A percentile compares a stretch with the other conserved stretches of the same genome.
Conservation (phyloP, 2,113 vertebrate genomes). For the Eulemur rufifrons region DNA sequence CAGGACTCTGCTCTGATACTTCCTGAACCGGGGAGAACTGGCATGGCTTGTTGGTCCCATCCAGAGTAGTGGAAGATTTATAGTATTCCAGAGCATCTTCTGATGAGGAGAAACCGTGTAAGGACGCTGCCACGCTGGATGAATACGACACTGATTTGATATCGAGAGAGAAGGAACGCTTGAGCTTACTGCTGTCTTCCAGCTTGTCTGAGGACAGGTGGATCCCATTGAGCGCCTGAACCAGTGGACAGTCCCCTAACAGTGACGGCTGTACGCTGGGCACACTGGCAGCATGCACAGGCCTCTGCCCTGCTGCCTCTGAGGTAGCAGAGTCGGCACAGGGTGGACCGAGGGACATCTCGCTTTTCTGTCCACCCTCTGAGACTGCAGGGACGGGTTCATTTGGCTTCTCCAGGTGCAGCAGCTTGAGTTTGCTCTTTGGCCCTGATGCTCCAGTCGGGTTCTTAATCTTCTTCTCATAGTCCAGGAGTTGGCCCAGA, state of each 20-base stretch:
- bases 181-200: conserved; percentile 90
- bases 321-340: conserved; percentile 71
- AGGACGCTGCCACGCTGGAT: conserved; percentile 19
- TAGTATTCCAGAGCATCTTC: conserved; percentile 88
- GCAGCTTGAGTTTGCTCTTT: conserved; percentile 83
- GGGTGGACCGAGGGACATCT: conserved; percentile 58
- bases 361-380: conserved; percentile 58
- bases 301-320: conserved; percentile 65
- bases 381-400: conserved; percentile 48
- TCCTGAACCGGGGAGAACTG: conserved; percentile 96
- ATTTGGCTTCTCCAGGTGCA: conserved; percentile 81
- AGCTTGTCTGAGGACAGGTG: conserved; percentile 86
- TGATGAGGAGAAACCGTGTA: conserved; percentile 78
- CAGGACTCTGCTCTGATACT: conserved; percentile 93
- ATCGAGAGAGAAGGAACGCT: conserved; percentile 96
- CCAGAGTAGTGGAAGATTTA: conserved; percentile 85
- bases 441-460: conserved; percentile 72
- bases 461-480: conserved; percentile 94
- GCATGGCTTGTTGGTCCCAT: conserved; percentile 87
- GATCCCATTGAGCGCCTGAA: conserved; percentile 88
- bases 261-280: neutral
- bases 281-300: conserved; percentile 50
- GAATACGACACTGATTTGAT: conserved; percentile 90
- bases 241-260: conserved; percentile 84
- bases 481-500: conserved; percentile 92